Evolutionary conservation across 2,113 vertebrate species (phyloP), one percentile per base, ranked within the genome.

Genomic region (Ovibos moschatus): DNA sequence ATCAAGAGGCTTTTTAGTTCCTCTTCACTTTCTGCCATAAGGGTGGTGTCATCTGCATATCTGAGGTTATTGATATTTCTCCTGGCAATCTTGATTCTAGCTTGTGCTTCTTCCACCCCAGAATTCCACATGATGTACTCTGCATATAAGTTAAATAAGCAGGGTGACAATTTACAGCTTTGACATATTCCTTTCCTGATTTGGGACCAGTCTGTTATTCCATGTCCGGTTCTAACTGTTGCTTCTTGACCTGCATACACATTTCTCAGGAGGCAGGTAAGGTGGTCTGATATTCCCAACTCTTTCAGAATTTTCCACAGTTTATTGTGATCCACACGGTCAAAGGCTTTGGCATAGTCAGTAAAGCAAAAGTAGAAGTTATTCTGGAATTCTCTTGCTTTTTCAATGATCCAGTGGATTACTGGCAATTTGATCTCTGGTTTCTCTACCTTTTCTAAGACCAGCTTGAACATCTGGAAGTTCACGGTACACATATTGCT

Each of bases 401-500:
- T 67, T 67, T n/a, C 16, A 9, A 5, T n/a, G 33, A 67, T n/a
- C 62, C 62, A 67, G 0, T 1, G 33, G 62, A 67, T 67, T 67
- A 9, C 17, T 67, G 62, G 62, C 62, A 67, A 67, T 67, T 67
- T 67, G 62, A 67, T 67, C 62, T 67, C 33, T 19, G 64, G 8
- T 67, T 67, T 33, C 64, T n/a, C 64, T n/a, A 17, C 16, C 64
- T 67, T 67, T n/a, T n/a, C 64, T 67, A 67, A n/a, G 10, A 5
- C 4, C 16, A 67, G 62, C 33, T 67, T n/a, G 16, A 67, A 67
- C 33, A 67, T 67, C 33, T 67, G 33, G 17, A 71, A 71, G 17
- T 36, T 71, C 17, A 36, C 9, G 0, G 17, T 71, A 21, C 64
- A 71, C 0, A 0, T 71, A 67, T 1, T 67, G 33, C 2, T 67